Evolutionary conservation across 2,888 invertebrate genomes (phyloP).

Genomic region (Mesochorus sp.): DNA sequence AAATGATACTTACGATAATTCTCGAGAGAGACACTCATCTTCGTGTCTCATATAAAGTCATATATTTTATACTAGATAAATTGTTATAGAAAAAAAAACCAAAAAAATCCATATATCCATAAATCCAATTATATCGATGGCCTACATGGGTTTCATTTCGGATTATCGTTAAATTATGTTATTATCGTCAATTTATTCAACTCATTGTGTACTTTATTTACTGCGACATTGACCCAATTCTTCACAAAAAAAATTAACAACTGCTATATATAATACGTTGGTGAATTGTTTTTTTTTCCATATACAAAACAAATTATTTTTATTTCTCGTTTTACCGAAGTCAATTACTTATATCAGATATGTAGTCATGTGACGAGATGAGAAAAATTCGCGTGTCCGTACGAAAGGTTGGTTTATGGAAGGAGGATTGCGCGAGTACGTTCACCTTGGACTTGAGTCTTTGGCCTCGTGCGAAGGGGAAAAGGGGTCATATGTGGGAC

Average conservation of each 20-base stretch:
- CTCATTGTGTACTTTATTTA: too few species aligned
- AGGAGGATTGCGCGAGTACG: conserved; percentile 50
- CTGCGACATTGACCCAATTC: too few species aligned
- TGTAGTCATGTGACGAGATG: conserved; percentile 12
- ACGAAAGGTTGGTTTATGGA: conserved; percentile 10
- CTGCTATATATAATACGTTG: too few species aligned
- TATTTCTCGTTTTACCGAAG: background rate
- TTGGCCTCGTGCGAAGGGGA: conserved; percentile 56
- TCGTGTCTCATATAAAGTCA: background rate
- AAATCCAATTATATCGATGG: too few species aligned
- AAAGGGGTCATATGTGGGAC: conserved; percentile 55
- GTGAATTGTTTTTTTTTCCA: too few species aligned
- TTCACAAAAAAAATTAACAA: too few species aligned
- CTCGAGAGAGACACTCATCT: conserved; percentile 32
- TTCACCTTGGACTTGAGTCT: conserved; percentile 64
- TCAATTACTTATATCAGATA: conserved; percentile 3
- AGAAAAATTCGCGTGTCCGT: conserved; percentile 18
- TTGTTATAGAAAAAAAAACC: background rate
- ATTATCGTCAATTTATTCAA: too few species aligned
- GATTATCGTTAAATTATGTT: too few species aligned
- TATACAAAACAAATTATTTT: too few species aligned
- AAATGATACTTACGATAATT: conserved; percentile 37
- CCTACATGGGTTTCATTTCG: too few species aligned
- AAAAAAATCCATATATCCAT: background rate
- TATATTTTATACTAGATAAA: conserved; percentile 12